A percentile compares a stretch with the other conserved stretches of the same genome.
Conservation (phyloP, 2,113 vertebrate species). For the Pelusios castaneus region DNA sequence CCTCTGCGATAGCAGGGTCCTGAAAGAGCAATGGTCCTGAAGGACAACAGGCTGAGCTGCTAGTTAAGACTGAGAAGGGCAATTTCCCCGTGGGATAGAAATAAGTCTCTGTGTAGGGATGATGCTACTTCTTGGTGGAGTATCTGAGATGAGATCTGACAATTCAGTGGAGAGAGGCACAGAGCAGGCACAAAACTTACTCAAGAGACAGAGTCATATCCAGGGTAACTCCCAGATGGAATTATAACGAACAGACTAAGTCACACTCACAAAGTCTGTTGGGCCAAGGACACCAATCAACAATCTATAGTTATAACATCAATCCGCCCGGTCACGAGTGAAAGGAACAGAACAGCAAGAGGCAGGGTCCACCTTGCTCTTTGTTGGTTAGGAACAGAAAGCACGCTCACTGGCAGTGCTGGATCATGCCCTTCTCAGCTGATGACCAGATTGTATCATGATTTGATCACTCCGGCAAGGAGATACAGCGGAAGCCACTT, state of each 20-base stretch:
- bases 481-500: neutral
- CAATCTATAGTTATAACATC: neutral
- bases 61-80: neutral
- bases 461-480: accelerated
- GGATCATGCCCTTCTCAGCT: neutral
- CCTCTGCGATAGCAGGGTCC: neutral
- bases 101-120: neutral
- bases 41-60: neutral
- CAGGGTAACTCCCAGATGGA: neutral
- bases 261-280: neutral
- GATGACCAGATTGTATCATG: accelerated
- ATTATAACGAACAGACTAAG: neutral
- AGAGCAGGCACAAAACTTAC: neutral
- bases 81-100: neutral
- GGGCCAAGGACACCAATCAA: neutral
- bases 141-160: neutral
- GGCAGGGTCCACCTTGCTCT: neutral
- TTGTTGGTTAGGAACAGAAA: neutral
- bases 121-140: neutral
- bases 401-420: accelerated
- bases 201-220: neutral
- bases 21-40: too few relatives aligned
- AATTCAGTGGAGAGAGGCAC: neutral
- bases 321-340: neutral
- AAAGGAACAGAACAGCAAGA: neutral